Evolutionary conservation across 2,797 vertebrate genomes (phyloP).

Genomic region (Anniella stebbinsi): DNA sequence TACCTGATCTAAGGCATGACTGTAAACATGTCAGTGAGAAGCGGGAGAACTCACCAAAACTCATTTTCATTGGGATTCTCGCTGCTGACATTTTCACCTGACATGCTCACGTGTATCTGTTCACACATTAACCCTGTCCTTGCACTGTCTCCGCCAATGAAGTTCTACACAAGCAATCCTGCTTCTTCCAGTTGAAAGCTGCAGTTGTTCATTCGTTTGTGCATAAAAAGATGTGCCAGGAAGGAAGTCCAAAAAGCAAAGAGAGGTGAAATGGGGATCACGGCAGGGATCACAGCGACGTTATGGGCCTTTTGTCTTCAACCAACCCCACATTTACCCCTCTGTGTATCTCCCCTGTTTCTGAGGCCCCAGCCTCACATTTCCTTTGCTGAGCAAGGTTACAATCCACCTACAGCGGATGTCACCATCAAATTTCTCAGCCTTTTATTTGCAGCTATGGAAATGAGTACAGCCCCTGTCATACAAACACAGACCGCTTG

Average conservation of each 20-base stretch:
- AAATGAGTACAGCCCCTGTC: neutral
- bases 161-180: neutral
- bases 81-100: neutral
- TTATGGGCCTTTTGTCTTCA: neutral
- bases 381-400: neutral
- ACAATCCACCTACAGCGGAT: neutral
- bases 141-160: neutral
- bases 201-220: neutral
- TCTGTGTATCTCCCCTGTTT: neutral
- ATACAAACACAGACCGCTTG: neutral
- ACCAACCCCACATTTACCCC: neutral
- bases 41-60: neutral
- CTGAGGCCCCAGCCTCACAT: neutral
- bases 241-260: neutral
- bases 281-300: neutral
- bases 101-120: neutral
- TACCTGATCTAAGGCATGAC: too few species aligned
- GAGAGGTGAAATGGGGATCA: neutral
- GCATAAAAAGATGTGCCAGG: neutral
- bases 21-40: neutral
- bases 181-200: neutral
- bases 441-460: slow-evolving; percentile 10
- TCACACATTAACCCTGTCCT: neutral
- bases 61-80: neutral
- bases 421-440: neutral